Conservation (phyloP, 2,888 invertebrate species). For the Odontomyia ornata region DNA sequence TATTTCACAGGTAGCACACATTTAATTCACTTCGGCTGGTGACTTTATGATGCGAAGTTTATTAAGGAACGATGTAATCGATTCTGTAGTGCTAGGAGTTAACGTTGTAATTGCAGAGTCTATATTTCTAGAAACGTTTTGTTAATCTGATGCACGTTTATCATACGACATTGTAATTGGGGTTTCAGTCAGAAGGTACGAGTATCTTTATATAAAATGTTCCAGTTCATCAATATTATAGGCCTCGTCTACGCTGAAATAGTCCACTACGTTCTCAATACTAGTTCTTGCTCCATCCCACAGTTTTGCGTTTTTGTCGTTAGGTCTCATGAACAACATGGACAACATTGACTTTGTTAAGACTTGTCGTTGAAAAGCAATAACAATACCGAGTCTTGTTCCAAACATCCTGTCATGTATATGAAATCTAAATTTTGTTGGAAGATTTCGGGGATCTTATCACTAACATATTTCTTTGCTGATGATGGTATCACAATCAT, state of each 20-base stretch:
- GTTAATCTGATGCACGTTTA: constrained; percentile 58
- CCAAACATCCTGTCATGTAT: constrained; percentile 88
- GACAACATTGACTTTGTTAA: constrained; percentile 58
- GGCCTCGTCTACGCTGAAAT: constrained; percentile 85
- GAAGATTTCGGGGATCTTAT: constrained; percentile 95
- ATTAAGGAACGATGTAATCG: constrained; percentile 65
- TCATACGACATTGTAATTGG: constrained; percentile 70
- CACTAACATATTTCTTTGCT: constrained; percentile 86
- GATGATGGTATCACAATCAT: constrained; percentile 83
- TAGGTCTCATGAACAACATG: no score
- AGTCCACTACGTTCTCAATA: constrained; percentile 70
- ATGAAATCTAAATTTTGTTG: constrained; percentile 92
- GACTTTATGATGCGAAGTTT: constrained; percentile 73
- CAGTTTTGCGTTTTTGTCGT: constrained; percentile 79
- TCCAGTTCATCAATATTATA: constrained; percentile 73
- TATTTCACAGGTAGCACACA: no score
- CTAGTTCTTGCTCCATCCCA: constrained; percentile 95
- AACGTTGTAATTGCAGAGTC: no score
- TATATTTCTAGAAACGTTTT: constrained; percentile 49
- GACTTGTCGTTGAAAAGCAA: constrained; percentile 65
- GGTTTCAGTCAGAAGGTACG: constrained; percentile 27
- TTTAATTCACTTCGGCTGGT: no score
- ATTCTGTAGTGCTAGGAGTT: constrained; percentile 53
- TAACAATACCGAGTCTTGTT: constrained; percentile 83
- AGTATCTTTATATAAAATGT: constrained; percentile 67